Evolutionary conservation across 2,797 vertebrate species (phyloP).

Genomic region (Peromyscus nudipes): DNA sequence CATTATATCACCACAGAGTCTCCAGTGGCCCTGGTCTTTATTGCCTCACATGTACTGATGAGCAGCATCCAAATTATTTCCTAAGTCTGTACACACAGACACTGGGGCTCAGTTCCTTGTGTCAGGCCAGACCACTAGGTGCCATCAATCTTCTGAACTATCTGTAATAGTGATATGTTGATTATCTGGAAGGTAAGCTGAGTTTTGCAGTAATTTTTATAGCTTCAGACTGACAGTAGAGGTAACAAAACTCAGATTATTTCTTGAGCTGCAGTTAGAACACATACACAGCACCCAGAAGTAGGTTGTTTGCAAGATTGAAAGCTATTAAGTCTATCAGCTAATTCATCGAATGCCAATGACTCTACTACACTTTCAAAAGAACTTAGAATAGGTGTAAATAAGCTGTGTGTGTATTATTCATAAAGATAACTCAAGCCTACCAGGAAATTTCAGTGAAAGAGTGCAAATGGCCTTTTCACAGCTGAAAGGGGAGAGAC

Average conservation of each 20-base stretch:
- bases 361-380: neutral
- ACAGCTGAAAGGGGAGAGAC: accelerated
- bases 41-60: accelerated
- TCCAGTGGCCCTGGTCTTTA: accelerated
- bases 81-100: accelerated
- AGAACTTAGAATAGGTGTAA: neutral
- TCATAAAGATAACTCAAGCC: neutral
- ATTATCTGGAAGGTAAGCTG: neutral
- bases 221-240: neutral
- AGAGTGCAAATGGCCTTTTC: accelerated
- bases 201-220: neutral
- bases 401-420: neutral
- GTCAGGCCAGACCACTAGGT: accelerated
- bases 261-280: neutral
- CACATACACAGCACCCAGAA: neutral
- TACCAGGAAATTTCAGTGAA: neutral
- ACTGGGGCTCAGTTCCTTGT: accelerated
- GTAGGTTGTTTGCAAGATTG: neutral
- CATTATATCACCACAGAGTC: too few species aligned
- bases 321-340: neutral
- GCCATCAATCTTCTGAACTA: neutral
- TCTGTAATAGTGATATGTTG: accelerated
- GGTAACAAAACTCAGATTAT: neutral
- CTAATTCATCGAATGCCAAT: neutral
- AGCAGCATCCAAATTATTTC: accelerated